Conservation (phyloP, 2,113 vertebrate genomes). For the Lophius piscatorius region DNA sequence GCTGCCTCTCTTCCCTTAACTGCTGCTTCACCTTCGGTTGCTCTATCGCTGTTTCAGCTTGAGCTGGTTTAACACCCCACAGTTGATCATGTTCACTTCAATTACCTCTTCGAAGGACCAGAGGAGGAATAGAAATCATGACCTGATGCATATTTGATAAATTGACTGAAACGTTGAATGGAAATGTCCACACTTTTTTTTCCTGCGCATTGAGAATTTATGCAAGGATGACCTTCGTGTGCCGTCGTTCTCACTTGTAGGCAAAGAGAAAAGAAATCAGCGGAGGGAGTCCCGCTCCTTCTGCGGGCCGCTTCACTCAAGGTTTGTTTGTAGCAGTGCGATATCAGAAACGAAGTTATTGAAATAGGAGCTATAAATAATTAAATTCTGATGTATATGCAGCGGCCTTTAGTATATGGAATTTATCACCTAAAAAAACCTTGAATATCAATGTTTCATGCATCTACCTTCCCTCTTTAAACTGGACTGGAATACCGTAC, state of each 20-base stretch:
- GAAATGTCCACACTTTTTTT: constrained; percentile 25
- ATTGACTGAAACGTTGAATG: constrained; percentile 56
- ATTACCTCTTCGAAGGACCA: constrained; percentile 61
- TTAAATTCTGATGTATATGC: constrained; percentile 2
- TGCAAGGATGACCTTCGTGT: constrained; percentile 47
- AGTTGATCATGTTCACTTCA: constrained; percentile 70
- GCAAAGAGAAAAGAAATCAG: constrained; percentile 14
- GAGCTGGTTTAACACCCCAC: constrained; percentile 68
- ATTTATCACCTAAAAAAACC: not conserved
- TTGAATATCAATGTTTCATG: not conserved
- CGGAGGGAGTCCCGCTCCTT: constrained; percentile 3
- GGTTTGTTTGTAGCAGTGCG: constrained; percentile 11
- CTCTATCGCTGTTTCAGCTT: constrained; percentile 66
- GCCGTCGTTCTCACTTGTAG: constrained; percentile 9
- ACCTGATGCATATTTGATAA: constrained; percentile 67
- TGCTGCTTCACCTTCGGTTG: constrained; percentile 52
- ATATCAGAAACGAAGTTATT: constrained; percentile 5
- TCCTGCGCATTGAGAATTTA: constrained; percentile 42
- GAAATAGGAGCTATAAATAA: constrained; percentile 27
- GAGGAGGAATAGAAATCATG: constrained; percentile 57
- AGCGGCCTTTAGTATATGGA: constrained; percentile 5
- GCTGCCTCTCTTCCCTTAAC: constrained; percentile 37
- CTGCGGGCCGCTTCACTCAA: not conserved
- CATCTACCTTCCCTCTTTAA: not conserved
- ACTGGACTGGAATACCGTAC: not conserved